Evolutionary conservation across 2,888 invertebrate species (phyloP).

Genomic region (Drosophila multiciliata): DNA sequence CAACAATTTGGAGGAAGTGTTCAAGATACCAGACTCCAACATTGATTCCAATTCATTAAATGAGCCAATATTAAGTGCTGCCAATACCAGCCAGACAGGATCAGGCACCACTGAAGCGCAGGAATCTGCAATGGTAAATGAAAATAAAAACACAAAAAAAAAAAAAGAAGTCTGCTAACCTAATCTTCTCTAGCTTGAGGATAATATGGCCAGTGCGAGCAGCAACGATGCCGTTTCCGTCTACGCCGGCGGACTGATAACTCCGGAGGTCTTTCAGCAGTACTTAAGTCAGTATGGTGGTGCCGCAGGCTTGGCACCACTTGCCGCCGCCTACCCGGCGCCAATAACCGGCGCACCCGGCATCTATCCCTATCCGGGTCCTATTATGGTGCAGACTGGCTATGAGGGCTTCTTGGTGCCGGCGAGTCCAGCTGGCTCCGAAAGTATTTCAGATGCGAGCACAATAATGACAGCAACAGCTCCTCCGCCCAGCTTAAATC

Average conservation of each 20-base stretch:
- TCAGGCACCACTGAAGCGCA: conserved; percentile 9
- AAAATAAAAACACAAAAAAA: fast-evolving
- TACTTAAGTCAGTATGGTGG: conserved; percentile 82
- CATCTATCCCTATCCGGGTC: conserved; percentile 77
- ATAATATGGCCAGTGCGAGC: conserved; percentile 70
- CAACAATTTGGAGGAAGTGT: conserved; percentile 63
- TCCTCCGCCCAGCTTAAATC: conserved; percentile 38
- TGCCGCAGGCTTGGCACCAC: conserved; percentile 64
- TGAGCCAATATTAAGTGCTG: conserved; percentile 11
- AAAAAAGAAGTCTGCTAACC: neutral
- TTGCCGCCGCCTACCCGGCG: conserved; percentile 62
- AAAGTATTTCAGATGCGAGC: conserved; percentile 40
- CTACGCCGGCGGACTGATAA: conserved; percentile 77
- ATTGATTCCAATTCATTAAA: conserved; percentile 18
- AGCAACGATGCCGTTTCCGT: conserved; percentile 76
- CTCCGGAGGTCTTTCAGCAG: conserved; percentile 83
- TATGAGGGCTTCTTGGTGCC: conserved; percentile 85
- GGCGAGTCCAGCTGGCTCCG: conserved; percentile 30
- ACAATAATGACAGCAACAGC: conserved; percentile 33
- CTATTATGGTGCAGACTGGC: conserved; percentile 84
- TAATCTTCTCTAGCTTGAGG: conserved; percentile 51
- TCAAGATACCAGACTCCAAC: conserved; percentile 54
- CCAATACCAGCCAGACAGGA: conserved; percentile 29
- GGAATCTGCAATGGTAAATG: conserved; percentile 53
- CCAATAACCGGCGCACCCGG: conserved; percentile 60